Percentiles rank a stretch among this genome's conserved stretches.
Evolutionary conservation across 2,113 vertebrate species (phyloP).

Genomic region (Delphinus delphis): DNA sequence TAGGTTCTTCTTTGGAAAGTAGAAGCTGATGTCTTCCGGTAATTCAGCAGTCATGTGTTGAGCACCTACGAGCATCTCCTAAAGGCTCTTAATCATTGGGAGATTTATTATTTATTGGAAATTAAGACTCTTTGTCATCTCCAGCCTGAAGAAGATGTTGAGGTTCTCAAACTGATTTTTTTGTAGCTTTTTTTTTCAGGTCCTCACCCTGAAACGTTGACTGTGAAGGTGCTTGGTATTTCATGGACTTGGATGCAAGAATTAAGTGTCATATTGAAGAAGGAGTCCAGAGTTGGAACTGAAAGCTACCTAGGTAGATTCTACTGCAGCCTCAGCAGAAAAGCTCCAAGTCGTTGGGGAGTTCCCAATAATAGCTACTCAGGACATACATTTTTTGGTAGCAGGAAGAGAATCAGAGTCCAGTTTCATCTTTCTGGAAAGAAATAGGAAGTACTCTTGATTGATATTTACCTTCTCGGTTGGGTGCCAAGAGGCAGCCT

Average conservation of each 20-base stretch:
- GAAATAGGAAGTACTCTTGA: background rate
- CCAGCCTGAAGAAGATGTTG: background rate
- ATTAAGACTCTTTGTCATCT: background rate
- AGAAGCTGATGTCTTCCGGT: background rate
- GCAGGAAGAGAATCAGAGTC: background rate
- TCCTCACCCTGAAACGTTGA: background rate
- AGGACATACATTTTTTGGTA: background rate
- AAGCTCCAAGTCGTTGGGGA: background rate
- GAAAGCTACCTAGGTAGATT: background rate
- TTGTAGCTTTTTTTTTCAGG: background rate
- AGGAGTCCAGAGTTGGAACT: background rate
- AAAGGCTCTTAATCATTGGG: background rate
- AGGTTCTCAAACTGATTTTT: background rate
- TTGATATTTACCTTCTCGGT: background rate
- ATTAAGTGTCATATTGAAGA: background rate
- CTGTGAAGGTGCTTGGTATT: background rate
- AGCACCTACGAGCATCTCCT: background rate
- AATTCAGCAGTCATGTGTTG: background rate
- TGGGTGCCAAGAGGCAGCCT: background rate
- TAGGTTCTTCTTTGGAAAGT: background rate
- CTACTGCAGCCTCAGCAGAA: background rate
- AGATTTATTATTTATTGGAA: background rate
- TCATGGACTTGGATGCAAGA: background rate
- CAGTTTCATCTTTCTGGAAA: constrained; percentile 24
- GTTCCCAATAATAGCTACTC: background rate